phyloP scores from a whole-genome alignment of 2,113 vertebrate species.

The Pardalotus punctatus region DNA sequence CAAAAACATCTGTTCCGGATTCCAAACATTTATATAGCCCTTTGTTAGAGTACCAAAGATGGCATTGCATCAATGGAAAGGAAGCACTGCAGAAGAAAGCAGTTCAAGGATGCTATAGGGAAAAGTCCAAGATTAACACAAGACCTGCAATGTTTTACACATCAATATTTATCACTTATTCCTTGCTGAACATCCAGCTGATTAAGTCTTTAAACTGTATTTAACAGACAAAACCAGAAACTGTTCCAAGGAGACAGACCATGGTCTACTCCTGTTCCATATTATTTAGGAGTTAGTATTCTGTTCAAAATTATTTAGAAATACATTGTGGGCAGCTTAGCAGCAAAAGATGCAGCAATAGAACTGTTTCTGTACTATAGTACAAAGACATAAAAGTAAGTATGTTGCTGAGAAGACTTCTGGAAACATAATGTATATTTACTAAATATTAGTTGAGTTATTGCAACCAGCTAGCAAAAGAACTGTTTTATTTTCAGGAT shows the following conservation, averaged over 20 bases:
- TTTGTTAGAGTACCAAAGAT: conserved; percentile 45
- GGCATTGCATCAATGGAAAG: neutral
- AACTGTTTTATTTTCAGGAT: neutral
- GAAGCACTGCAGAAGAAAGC: neutral
- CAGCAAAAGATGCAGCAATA: neutral
- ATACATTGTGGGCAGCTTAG: neutral
- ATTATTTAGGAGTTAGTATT: neutral
- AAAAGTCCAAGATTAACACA: neutral
- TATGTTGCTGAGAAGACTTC: neutral
- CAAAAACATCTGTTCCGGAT: conserved; percentile 45
- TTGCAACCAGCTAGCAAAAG: neutral
- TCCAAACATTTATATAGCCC: conserved; percentile 34
- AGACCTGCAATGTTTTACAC: neutral
- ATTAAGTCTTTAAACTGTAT: neutral
- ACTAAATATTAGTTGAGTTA: neutral
- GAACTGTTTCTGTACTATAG: neutral
- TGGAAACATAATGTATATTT: neutral
- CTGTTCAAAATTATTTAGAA: neutral
- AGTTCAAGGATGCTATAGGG: neutral
- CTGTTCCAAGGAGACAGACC: neutral
- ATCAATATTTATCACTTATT: neutral
- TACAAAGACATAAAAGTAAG: neutral
- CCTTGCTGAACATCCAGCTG: neutral
- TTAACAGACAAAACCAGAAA: neutral
- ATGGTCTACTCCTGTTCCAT: neutral